phyloP scores from a whole-genome alignment of 1,140 invertebrate genomes.

The Drosophila asahinai region DNA sequence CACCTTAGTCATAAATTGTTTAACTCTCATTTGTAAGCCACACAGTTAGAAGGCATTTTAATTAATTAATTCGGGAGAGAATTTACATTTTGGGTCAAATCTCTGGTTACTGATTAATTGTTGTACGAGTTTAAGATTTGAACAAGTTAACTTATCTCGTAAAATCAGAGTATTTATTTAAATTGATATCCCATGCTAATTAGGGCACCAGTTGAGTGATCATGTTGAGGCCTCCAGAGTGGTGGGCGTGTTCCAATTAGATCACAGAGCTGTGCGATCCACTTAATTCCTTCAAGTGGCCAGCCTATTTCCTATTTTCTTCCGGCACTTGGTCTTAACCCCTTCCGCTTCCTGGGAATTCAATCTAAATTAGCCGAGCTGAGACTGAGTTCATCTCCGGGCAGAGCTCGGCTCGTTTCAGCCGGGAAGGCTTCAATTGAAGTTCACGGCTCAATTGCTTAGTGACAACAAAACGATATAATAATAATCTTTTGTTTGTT shows the following conservation, averaged over 20 bases:
- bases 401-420: too few species aligned
- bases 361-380: slow-evolving; percentile 25
- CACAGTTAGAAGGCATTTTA: background rate
- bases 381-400: slow-evolving; percentile 31
- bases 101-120: background rate
- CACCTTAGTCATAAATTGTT: background rate
- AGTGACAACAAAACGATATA: slow-evolving; percentile 39
- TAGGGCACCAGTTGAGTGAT: slow-evolving; percentile 3
- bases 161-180: background rate
- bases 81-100: slow-evolving; percentile 1
- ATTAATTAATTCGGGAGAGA: background rate
- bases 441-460: slow-evolving; percentile 77
- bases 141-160: background rate
- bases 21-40: background rate
- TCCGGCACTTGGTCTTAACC: slow-evolving; percentile 17
- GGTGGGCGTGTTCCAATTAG: background rate
- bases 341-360: slow-evolving; percentile 51
- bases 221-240: background rate
- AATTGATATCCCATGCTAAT: slow-evolving; percentile 15
- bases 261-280: background rate
- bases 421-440: too few species aligned
- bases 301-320: slow-evolving; percentile 17
- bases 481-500: slow-evolving; percentile 59
- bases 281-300: slow-evolving; percentile 5
- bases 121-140: background rate